Base-by-base conservation (phyloP, 2,113 vertebrate genomes). In the Entelurus aequoreus region DNA sequence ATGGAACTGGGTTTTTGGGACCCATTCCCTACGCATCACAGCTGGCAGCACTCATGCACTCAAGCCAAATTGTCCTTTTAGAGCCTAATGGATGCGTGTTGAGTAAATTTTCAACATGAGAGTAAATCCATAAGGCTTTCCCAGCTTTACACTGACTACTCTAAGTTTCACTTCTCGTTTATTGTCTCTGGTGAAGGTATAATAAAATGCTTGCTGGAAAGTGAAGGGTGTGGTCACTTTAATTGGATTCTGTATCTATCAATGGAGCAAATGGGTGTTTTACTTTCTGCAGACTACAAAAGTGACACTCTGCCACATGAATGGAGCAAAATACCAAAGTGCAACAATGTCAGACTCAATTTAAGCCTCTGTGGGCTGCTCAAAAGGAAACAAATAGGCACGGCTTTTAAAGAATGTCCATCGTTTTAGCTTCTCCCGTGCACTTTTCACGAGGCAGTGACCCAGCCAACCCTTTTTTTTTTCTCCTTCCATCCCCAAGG, bases 371-470 rank as follows among this genome's bases (percentile, higher is more conserved):
- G 54, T 44, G 63, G 65, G 50, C 16, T 37, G 73, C 56, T 49
- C 60, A 9, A 48, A 65, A 42, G 66, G 60, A 63, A 42, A 49
- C 36, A 62, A 58, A 10, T 54, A 54, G 35, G 60, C 65, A 68
- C 72, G 74, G 63, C 64, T 60, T 72, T 83, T 68, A 75, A 70
- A 75, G 73, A 55, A 63, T 15, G 63, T 66, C 65, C 50, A 42
- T 62, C 55, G 51, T 54, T 71, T 65, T 65, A 54, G 57, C 62
- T 74, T 66, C 63, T 77, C 46, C 56, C 68, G 70, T 68, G 66
- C 63, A 75, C 66, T 66, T 65, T 75, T 71, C 63, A 69, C 69
- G 75, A 44, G 68, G 57, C 46, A 38, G 42, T 53, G 69, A 74
- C 73, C 53, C 71, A 52, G 66, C 65, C 58, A 47, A 54, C 70